phyloP scores from a whole-genome alignment of 2,113 vertebrate species.

The Rhynchomys soricoides region DNA sequence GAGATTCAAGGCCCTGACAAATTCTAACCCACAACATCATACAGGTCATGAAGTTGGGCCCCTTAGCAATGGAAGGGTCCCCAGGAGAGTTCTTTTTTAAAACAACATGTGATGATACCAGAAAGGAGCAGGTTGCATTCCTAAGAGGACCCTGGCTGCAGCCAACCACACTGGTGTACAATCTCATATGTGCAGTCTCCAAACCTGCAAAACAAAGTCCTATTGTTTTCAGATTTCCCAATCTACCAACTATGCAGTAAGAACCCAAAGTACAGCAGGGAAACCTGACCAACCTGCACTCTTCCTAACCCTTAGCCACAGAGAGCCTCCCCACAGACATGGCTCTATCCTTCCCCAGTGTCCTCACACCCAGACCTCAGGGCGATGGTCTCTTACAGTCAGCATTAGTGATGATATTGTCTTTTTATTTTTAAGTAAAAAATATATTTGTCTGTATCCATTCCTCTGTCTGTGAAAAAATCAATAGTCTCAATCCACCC shows the following conservation, averaged over 20 bases:
- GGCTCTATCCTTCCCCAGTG: background rate
- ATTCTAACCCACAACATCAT: background rate
- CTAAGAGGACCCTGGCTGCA: background rate
- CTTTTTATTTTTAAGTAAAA: slow-evolving; percentile 36
- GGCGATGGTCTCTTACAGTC: background rate
- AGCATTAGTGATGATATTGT: background rate
- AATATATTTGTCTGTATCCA: slow-evolving; percentile 17
- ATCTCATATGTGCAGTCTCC: background rate
- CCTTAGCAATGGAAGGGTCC: background rate
- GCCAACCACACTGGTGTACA: background rate
- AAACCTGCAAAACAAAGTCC: background rate
- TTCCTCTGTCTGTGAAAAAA: slow-evolving; percentile 23
- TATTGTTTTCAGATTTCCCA: background rate
- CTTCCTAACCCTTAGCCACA: background rate
- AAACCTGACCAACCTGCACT: background rate
- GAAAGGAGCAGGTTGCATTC: background rate
- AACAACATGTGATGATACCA: background rate
- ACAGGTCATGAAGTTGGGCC: background rate
- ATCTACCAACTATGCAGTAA: background rate
- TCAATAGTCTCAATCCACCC: background rate
- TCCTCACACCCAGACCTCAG: background rate
- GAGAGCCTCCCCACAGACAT: background rate
- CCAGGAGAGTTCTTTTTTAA: background rate
- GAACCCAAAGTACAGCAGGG: background rate
- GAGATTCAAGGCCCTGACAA: background rate